Base-by-base conservation (phyloP, 2,113 vertebrate species). In the Osmerus mordax region DNA sequence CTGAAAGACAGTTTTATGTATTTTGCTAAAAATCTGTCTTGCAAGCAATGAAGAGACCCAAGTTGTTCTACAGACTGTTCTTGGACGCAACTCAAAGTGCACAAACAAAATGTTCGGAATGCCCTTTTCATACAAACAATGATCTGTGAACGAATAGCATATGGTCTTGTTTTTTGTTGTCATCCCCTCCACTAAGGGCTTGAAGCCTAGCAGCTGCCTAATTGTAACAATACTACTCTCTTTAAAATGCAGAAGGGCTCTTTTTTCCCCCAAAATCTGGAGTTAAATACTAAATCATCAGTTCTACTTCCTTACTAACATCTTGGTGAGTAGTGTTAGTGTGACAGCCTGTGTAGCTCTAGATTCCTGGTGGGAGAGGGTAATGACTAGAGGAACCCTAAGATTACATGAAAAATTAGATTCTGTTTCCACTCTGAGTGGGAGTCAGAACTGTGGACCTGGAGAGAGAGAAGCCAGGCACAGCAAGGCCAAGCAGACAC, bases 71-170 rank as follows among this genome's bases (percentile, higher is more conserved):
- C 32, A 36, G 32, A 36, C 73, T 60, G 76, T 73, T 79, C 63
- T 74, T 83, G 79, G 82, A 83, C 4, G 9, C 28, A 56, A 16
- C 62, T 86, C 79, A 84, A 81, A 84, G 73, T 61, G 3, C 29
- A 19, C 3, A 21, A 65, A 56, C 29, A 59, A 76, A 78, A 67
- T 70, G 69, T 55, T 72, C n/a, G 29, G 15, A 11, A 14, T 51
- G 41, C 47, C 47, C 53, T 69, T 55, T 36, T 70, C 19, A 19
- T 28, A 73, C 15, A 63, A 68, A 65, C 59, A 73, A 67, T n/a
- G 47, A 69, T 53, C 19, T 65, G 41, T 21, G n/a, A 63, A 21
- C 11, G 15, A 64, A 52, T 67, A 70, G 80, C 67, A 62, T 62
- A 4, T 54, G 62, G 78, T 65, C 4, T 47, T 29, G 67, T 73